Percentiles rank a stretch among this genome's conserved stretches.
Conservation (phyloP, 2,113 vertebrate genomes). For the Epinephelus cyanopodus region DNA sequence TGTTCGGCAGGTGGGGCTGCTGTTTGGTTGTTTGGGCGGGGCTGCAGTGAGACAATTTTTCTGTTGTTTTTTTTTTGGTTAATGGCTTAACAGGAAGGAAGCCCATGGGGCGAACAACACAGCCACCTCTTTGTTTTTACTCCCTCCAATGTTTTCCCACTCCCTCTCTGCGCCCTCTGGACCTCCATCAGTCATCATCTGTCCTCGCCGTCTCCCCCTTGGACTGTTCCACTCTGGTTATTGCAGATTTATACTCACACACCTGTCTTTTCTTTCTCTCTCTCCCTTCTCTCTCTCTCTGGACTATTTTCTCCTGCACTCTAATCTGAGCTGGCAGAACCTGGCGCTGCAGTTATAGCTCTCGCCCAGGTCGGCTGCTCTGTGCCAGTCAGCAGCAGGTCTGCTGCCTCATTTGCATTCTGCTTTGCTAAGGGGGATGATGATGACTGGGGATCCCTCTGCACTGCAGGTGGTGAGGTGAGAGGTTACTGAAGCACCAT, state of each 20-base stretch:
- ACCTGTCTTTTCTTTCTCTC: conserved; percentile 19
- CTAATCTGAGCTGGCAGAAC: conserved; percentile 41
- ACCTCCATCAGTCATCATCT: conserved; percentile 32
- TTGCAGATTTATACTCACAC: not conserved
- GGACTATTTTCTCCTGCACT: not conserved
- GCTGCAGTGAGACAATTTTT: not conserved
- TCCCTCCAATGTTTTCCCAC: conserved; percentile 13
- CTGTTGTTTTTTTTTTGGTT: conserved; percentile 4
- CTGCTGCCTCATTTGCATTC: conserved; percentile 47
- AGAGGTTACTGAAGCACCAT: not conserved
- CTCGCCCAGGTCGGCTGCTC: conserved; percentile 1
- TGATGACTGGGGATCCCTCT: not conserved
- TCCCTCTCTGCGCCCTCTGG: conserved; percentile 15
- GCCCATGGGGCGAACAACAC: conserved; percentile 39
- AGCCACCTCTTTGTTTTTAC: conserved; percentile 57
- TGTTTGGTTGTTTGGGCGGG: conserved; percentile 14
- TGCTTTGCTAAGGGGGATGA: conserved; percentile 19
- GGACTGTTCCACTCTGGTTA: conserved; percentile 1
- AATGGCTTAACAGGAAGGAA: conserved; percentile 62
- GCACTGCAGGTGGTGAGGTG: conserved; percentile 53
- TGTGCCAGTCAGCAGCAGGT: conserved; percentile 30
- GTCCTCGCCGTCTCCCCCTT: not conserved
- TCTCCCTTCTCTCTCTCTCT: not conserved
- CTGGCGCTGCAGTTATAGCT: conserved; percentile 38
- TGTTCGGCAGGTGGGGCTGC: conserved; percentile 40